Evolutionary conservation across 2,113 vertebrate species (phyloP).

Genomic region (Austrofundulus limnaeus): DNA sequence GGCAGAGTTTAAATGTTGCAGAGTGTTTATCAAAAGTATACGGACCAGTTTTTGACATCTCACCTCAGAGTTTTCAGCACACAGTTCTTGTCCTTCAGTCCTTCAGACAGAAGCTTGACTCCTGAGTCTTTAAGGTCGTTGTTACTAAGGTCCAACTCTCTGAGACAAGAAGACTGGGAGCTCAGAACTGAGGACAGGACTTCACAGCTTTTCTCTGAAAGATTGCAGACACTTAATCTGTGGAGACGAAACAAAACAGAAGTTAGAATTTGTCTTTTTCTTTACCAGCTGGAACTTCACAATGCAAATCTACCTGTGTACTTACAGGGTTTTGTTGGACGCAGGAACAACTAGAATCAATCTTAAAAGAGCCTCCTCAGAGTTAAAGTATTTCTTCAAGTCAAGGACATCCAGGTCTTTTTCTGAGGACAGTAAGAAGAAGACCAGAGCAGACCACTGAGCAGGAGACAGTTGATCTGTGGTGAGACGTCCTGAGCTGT

Average conservation of each 20-base stretch:
- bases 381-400: not conserved
- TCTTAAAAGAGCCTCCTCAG: not conserved
- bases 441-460: slow-evolving; percentile 10
- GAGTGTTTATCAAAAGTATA: not conserved
- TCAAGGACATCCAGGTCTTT: not conserved
- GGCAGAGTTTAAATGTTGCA: not conserved
- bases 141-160: not conserved
- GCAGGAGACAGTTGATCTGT: not conserved
- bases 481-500: not conserved
- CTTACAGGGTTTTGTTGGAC: not conserved
- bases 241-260: not conserved
- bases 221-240: not conserved
- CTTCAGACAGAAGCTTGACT: not conserved
- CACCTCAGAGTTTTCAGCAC: not conserved
- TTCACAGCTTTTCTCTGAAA: not conserved
- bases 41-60: not conserved
- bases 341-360: not conserved
- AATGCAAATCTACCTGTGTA: not conserved
- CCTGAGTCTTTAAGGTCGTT: not conserved
- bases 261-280: not conserved
- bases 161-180: not conserved
- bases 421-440: not conserved
- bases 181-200: not conserved
- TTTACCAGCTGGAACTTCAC: not conserved
- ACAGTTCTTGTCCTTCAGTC: not conserved